Conservation (phyloP, 1,140 invertebrate genomes). For the Drosophila tani region DNA sequence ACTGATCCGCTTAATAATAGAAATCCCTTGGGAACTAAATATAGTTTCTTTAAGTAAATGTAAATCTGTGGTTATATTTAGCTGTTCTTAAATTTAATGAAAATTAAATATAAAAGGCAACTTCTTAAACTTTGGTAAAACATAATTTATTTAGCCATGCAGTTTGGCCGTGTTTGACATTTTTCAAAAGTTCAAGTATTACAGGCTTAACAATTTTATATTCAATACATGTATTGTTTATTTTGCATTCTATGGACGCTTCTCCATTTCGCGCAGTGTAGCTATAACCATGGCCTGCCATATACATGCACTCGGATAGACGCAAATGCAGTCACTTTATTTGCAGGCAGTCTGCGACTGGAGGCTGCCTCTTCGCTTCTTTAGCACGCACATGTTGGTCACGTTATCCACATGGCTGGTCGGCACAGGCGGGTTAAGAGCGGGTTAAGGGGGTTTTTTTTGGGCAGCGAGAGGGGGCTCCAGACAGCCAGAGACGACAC, state of each 20-base stretch:
- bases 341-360: conserved; percentile 53
- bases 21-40: too few species aligned
- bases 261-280: conserved; percentile 18
- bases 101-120: not conserved
- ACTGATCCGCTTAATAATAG: too few species aligned
- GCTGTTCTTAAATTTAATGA: too few species aligned
- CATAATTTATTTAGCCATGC: too few species aligned
- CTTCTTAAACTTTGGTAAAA: not conserved
- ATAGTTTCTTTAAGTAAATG: too few species aligned
- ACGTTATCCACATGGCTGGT: conserved; percentile 56
- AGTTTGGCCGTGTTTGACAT: too few species aligned
- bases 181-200: too few species aligned
- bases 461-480: not conserved
- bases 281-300: conserved; percentile 21
- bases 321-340: conserved; percentile 72
- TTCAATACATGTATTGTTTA: too few species aligned
- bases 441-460: conserved; percentile 14
- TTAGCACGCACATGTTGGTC: conserved; percentile 64
- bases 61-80: too few species aligned
- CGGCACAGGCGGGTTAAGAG: not conserved
- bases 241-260: not conserved
- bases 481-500: conserved; percentile 29
- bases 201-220: too few species aligned
- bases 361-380: conserved; percentile 38
- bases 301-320: conserved; percentile 48